Evolutionary conservation across 1,140 invertebrate genomes (phyloP).

Genomic region (Eciton burchellii): DNA sequence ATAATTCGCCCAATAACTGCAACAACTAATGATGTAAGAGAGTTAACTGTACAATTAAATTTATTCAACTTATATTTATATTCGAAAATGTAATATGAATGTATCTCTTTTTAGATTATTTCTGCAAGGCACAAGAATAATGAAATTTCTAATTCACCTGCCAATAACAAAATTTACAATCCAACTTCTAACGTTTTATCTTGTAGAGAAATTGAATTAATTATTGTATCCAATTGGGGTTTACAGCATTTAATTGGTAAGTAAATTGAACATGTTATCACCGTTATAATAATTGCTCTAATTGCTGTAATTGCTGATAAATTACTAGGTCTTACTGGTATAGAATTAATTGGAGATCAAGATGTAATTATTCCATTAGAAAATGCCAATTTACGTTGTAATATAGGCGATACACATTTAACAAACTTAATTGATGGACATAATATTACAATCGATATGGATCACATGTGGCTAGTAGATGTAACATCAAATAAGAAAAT

Average conservation of each 20-base stretch:
- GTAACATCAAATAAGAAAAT: slow-evolving; percentile 80
- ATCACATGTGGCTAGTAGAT: slow-evolving; percentile 88
- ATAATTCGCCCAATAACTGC: slow-evolving; percentile 87
- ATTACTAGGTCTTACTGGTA: slow-evolving; percentile 85
- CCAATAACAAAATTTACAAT: slow-evolving; percentile 72
- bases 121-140: slow-evolving; percentile 49
- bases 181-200: slow-evolving; percentile 76
- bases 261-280: slow-evolving; percentile 21
- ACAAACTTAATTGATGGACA: slow-evolving; percentile 86
- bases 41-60: slow-evolving; percentile 18
- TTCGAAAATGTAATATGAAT: slow-evolving; percentile 7
- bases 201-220: slow-evolving; percentile 85
- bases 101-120: slow-evolving; percentile 42
- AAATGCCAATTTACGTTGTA: slow-evolving; percentile 69
- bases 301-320: not conserved
- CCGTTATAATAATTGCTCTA: not conserved
- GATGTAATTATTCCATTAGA: slow-evolving; percentile 73
- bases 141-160: slow-evolving; percentile 18
- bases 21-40: slow-evolving; percentile 74
- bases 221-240: slow-evolving; percentile 87
- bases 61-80: not conserved
- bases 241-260: slow-evolving; percentile 86
- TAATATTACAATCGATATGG: slow-evolving; percentile 87
- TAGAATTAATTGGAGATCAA: slow-evolving; percentile 84
- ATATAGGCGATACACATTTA: slow-evolving; percentile 69